Evolutionary conservation across 2,797 vertebrate genomes (phyloP).

Genomic region (Garrulus glandarius): DNA sequence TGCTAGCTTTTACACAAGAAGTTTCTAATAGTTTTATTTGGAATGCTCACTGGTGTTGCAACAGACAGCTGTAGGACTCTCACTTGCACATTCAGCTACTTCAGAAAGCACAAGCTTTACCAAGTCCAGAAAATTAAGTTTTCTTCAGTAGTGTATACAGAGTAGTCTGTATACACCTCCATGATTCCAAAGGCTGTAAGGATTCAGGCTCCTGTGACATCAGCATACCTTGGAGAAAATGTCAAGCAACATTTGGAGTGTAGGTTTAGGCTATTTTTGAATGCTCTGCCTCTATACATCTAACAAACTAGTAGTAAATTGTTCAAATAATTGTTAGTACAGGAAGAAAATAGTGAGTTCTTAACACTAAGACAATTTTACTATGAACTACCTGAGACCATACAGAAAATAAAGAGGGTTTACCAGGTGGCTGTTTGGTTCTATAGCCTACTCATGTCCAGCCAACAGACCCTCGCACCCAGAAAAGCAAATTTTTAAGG

Average conservation of each 20-base stretch:
- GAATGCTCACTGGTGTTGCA: neutral
- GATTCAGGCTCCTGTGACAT: neutral
- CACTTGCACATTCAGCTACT: neutral
- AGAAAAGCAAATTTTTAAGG: neutral
- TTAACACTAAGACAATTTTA: neutral
- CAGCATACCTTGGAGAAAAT: neutral
- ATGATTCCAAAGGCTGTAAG: neutral
- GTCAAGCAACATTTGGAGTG: neutral
- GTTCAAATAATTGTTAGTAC: neutral
- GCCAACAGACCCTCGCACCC: neutral
- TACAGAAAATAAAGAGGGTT: neutral
- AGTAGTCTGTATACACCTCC: neutral
- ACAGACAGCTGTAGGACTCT: neutral
- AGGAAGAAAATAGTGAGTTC: neutral
- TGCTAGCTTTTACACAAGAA: neutral
- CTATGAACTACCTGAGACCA: neutral
- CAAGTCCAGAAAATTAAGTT: neutral
- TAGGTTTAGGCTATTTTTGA: neutral
- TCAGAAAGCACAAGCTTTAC: neutral
- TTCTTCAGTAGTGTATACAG: neutral
- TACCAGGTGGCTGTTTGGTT: neutral
- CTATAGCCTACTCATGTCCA: rapidly evolving
- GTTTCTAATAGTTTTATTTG: neutral
- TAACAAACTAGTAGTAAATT: neutral
- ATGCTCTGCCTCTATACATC: neutral